These are phyloP conservation scores for Bombyx mandarina DNA, from an alignment of 1,140 invertebrate species.

Conservation along the genomic window DNA sequence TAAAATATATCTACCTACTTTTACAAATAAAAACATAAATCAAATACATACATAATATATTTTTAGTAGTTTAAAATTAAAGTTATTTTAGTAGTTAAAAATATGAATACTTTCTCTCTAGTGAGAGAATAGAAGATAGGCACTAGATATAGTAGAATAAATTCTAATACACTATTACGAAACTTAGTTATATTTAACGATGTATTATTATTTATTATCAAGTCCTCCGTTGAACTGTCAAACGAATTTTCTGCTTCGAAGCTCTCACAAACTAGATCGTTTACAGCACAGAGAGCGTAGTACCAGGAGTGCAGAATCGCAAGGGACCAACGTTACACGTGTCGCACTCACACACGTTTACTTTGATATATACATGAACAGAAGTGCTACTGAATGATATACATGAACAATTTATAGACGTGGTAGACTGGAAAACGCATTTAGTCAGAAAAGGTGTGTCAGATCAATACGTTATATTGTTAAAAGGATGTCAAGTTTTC, in stretches of 20 bases:
- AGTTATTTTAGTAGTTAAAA: no score
- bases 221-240: slow-evolving; percentile 23
- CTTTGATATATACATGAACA: slow-evolving; percentile 6
- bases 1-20: no score
- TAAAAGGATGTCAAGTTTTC: no score
- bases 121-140: no score
- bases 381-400: slow-evolving; percentile 8
- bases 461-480: slow-evolving; percentile 38
- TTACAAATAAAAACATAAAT: no score
- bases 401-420: slow-evolving; percentile 35
- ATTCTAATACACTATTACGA: no score
- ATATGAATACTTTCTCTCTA: no score
- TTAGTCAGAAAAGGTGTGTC: slow-evolving; percentile 60
- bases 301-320: slow-evolving; percentile 50
- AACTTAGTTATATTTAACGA: no score
- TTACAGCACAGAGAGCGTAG: slow-evolving; percentile 53
- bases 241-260: slow-evolving; percentile 47
- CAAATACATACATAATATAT: no score
- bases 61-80: no score
- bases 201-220: no score
- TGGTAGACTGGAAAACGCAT: slow-evolving; percentile 60
- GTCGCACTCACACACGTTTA: slow-evolving; percentile 40
- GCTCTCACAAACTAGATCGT: slow-evolving; percentile 61
- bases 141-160: no score
- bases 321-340: slow-evolving; percentile 52